Conservation (phyloP, 2,888 invertebrate genomes). For the Lamellibrachia columna region DNA sequence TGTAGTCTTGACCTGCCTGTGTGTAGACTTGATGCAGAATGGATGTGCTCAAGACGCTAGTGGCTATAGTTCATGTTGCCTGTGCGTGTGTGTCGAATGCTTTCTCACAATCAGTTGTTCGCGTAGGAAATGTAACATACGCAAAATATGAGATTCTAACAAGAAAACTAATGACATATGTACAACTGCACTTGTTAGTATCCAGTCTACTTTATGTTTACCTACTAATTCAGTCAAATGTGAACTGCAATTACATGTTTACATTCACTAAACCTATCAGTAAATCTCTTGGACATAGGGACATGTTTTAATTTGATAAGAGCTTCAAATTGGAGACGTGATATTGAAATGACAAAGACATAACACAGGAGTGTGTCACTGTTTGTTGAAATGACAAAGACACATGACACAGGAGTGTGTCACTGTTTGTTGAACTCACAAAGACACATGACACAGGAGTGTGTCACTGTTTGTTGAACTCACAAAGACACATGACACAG, state of each 20-base stretch:
- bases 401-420: no score
- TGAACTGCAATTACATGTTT: neutral
- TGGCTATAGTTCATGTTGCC: neutral
- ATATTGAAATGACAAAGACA: neutral
- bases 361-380: neutral
- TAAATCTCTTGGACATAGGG: neutral
- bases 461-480: no score
- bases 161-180: neutral
- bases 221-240: no score
- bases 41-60: slow-evolving; percentile 10
- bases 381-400: neutral
- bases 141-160: no score
- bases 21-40: neutral
- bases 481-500: no score
- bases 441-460: no score
- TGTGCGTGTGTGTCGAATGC: slow-evolving; percentile 2
- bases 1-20: neutral
- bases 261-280: neutral
- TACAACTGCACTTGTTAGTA: neutral
- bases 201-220: no score
- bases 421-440: no score
- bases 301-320: neutral
- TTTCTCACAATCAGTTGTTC: neutral
- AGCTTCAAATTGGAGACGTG: neutral
- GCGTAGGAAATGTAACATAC: no score